Evolutionary conservation across 2,113 vertebrate genomes (phyloP), one percentile per base, ranked within the genome.

Genomic region (Loxodonta africana): DNA sequence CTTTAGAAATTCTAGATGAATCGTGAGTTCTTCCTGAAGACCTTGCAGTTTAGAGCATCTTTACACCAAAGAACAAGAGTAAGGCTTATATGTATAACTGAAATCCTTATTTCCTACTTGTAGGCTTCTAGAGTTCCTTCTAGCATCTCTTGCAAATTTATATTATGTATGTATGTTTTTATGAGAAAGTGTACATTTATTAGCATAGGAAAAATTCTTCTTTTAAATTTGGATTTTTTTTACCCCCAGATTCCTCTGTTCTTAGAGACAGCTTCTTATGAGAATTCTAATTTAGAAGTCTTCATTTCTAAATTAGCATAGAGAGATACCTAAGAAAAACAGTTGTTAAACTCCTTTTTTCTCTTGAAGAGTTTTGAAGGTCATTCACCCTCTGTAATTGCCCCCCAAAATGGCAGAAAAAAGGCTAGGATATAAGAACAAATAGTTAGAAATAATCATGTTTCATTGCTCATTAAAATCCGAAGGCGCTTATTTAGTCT

Each of bases 171-270:
- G 71, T 57, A 23, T 2, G 25, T 81, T 76, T 88, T 95, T 62
- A 82, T 94, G 83, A 94, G 77, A 63, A 85, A 65, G 46, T 63
- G 1, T 69, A 83, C 6, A 48, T 82, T 81, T 71, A 41, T 63
- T 91, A 88, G 76, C 30, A 83, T 95, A 90, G 60, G 77, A 92
- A 73, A 78, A 88, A 51, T 85, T 11, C 33, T 91, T 46, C 15
- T 88, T 93, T 91, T 33, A 85, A 96, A 78, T 92, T 82, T 81
- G n/a, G 78, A 90, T 82, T 96, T 84, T 7, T 89, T 51, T 57
- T 46, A 10, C 26, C 9, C 28, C 6, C 60, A 51, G 8, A 81
- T 93, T 92, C n/a, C 41, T 96, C 44, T 46, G 12, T 95, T 83
- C 33, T 77, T 93, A 89, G 84, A 95, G 46, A 80, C 46, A 96